Percentiles rank a stretch among this genome's conserved stretches.
Evolutionary conservation across 2,888 invertebrate genomes (phyloP).

Genomic region (Paralinhomoeus sp.): DNA sequence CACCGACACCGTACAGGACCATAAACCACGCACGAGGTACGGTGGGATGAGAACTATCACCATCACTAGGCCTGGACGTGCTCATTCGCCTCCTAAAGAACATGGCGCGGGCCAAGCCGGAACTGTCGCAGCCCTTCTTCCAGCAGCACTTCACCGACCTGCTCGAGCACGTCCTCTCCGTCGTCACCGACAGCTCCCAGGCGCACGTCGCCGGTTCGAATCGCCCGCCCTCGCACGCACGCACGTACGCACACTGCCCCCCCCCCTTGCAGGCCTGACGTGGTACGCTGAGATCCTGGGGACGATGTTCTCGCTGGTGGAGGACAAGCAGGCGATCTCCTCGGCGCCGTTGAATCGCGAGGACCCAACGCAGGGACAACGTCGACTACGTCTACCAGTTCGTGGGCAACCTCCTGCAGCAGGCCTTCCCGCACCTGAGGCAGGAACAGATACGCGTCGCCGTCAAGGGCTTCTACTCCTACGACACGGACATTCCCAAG

Average conservation of each 20-base stretch:
- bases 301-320: conserved; percentile 82
- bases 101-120: no score
- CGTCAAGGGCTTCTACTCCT: conserved; percentile 87
- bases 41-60: no score
- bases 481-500: conserved; percentile 79
- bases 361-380: conserved; percentile 19
- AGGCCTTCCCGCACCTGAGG: conserved; percentile 80
- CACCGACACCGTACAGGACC: no score
- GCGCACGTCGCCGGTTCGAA: conserved; percentile 23
- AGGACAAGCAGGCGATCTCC: conserved; percentile 68
- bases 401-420: conserved; percentile 70
- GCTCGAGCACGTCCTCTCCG: conserved; percentile 89
- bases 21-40: no score
- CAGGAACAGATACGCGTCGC: conserved; percentile 86
- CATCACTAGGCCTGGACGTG: no score
- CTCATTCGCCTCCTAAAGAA: no score
- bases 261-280: conserved; percentile 44
- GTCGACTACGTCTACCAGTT: conserved; percentile 46
- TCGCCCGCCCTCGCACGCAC: no score
- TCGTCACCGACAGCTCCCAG: conserved; percentile 87
- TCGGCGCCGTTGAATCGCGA: conserved; percentile 44
- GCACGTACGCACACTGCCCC: no score
- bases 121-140: conserved; percentile 81
- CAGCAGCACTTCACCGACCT: conserved; percentile 93
- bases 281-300: conserved; percentile 92